A percentile compares a stretch with the other conserved stretches of the same genome.
Conservation (phyloP, 2,797 vertebrate species). For the Cottoperca gobio region DNA sequence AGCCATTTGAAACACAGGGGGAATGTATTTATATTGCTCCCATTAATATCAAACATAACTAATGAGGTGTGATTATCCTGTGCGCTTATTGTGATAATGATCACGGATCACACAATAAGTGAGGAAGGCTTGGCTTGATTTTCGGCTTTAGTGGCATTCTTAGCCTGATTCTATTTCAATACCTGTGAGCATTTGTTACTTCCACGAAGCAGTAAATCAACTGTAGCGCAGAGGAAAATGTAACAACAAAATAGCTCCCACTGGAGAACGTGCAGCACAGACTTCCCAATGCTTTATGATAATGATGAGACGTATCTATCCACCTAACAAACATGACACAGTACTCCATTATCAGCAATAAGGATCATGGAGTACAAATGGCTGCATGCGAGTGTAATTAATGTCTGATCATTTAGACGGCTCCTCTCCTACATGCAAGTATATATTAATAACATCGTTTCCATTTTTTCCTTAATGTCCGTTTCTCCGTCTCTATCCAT, state of each 20-base stretch:
- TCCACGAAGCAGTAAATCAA: constrained; percentile 70
- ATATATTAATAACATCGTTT: constrained; percentile 1
- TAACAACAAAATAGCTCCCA: constrained; percentile 66
- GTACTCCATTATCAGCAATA: constrained; percentile 48
- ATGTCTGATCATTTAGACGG: constrained; percentile 37
- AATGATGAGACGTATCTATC: constrained; percentile 62
- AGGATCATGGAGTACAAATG: constrained; percentile 28
- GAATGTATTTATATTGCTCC: constrained; percentile 80
- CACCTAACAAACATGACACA: constrained; percentile 60
- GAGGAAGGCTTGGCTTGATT: constrained; percentile 45
- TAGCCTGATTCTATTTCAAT: constrained; percentile 67
- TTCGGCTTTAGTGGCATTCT: constrained; percentile 50
- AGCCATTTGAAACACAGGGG: constrained; percentile 76
- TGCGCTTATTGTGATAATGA: constrained; percentile 80
- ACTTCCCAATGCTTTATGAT: constrained; percentile 54
- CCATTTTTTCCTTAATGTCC: not conserved
- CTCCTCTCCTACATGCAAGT: constrained; percentile 13
- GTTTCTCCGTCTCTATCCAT: not conserved
- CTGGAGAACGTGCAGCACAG: constrained; percentile 47
- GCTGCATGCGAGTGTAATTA: constrained; percentile 43
- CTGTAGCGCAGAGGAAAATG: constrained; percentile 56
- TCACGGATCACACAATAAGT: constrained; percentile 59
- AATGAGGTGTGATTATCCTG: constrained; percentile 86
- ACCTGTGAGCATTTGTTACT: constrained; percentile 71
- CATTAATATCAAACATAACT: constrained; percentile 86